Evolutionary conservation across 2,113 vertebrate genomes (phyloP), one percentile per base, ranked within the genome.

Genomic region (Podilymbus podiceps): DNA sequence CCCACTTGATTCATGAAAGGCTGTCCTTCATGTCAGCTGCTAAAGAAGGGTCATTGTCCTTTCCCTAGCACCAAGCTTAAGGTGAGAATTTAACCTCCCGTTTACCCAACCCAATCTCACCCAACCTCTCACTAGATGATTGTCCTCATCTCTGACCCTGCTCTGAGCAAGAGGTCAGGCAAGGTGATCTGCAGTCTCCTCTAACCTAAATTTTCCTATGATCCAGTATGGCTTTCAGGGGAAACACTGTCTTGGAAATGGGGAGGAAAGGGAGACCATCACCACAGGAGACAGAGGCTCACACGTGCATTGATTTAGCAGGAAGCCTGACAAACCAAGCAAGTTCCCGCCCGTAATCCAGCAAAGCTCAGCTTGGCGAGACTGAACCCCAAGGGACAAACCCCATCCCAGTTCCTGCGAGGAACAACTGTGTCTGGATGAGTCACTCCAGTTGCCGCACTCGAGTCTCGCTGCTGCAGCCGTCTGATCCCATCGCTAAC

Each of bases 341-440:
- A 59, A 49, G 22, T 11, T 68, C 25, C 20, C 24, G 35, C 7
- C 14, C 35, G 15, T 17, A 44, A 74, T 8, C 19, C 31, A 68
- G 33, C 35, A 49, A 55, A 91, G 23, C 16, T 68, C 80, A 25
- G 15, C 38, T 49, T 38, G 67, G 35, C 8, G 2, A 47, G 21
- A 35, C 40, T 42, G 58, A 80, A 38, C 33, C n/a, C 5, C 0
- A 1, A 55, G 3, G 52, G 8, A 46, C 50, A 83, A 82, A 25
- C 17, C 5, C 71, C 62, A 42, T 27, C 15, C 35, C 2, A 0
- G 49, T 19, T 67, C 77, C 71, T 33, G 23, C 4, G 0, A 28
- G 60, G 64, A 84, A 2, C 28, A 50, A 23, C 71, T 56, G 13
- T 8, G 6, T 3, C 0, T 1, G 33, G 33, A 16, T 75, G 71